Percentiles rank a stretch among this genome's conserved stretches.
phyloP scores from a whole-genome alignment of 2,797 vertebrate species.

The Molossus alvarezi region DNA sequence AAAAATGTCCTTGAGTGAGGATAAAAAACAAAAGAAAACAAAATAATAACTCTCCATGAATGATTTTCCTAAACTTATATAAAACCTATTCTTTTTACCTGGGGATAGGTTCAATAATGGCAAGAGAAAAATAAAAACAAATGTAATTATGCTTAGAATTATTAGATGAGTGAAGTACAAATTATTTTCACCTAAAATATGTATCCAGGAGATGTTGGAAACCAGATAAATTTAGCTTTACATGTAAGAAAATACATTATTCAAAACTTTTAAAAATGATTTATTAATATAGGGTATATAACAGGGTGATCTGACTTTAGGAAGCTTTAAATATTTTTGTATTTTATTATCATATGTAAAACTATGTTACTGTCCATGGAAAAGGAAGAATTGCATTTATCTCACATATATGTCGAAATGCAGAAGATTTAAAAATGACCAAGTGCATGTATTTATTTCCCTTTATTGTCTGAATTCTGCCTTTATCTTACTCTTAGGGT shows the following conservation, averaged over 20 bases:
- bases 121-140: neutral
- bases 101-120: neutral
- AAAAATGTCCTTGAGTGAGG: no score
- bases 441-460: neutral
- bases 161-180: neutral
- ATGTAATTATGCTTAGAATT: conserved; percentile 30
- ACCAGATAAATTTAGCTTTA: neutral
- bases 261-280: neutral
- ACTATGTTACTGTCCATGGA: neutral
- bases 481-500: neutral
- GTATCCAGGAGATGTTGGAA: neutral
- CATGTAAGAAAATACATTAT: neutral
- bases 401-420: neutral
- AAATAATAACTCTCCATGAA: neutral
- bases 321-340: conserved; percentile 8
- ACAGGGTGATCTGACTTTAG: neutral
- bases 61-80: neutral
- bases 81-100: neutral
- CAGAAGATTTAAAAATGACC: neutral
- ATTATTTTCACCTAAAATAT: conserved; percentile 18
- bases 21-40: no score
- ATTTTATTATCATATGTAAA: neutral
- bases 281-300: neutral
- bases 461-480: neutral
- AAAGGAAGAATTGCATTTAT: conserved; percentile 39